phyloP scores from a whole-genome alignment of 2,113 vertebrate genomes.

The Toxotes jaculatrix region DNA sequence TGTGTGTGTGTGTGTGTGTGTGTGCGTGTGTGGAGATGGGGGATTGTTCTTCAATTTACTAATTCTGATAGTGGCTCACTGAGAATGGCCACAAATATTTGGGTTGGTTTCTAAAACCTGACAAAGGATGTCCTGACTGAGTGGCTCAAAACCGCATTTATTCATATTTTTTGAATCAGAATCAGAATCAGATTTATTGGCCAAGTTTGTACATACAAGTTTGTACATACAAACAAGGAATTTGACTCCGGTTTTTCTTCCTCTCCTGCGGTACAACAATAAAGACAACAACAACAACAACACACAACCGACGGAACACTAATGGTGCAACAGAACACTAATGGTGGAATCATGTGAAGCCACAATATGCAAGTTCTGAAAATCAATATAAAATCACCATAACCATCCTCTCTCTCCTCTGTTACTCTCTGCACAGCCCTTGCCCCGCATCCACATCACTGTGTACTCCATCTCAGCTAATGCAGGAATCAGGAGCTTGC shows the following conservation, averaged over 20 bases:
- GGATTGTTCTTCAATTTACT: constrained; percentile 27
- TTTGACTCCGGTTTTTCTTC: no score
- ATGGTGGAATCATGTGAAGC: neutral
- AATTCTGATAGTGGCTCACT: neutral
- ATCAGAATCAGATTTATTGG: no score
- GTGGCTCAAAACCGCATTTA: neutral
- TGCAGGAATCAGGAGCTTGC: neutral
- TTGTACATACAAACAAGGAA: no score
- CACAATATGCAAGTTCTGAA: no score
- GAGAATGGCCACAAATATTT: neutral
- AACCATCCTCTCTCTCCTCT: neutral
- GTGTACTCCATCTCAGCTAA: no score
- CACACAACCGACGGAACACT: no score
- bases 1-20: no score
- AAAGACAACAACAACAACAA: no score
- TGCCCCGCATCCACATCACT: no score
- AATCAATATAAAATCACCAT: neutral
- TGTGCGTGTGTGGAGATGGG: neutral
- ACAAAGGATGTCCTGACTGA: neutral
- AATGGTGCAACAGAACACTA: no score
- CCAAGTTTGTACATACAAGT: no score
- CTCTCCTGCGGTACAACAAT: no score
- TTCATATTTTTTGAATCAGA: neutral
- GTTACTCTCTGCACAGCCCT: neutral
- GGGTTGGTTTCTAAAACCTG: neutral